Evolutionary conservation across 2,113 vertebrate genomes (phyloP).

Genomic region (Heterocephalus glaber): DNA sequence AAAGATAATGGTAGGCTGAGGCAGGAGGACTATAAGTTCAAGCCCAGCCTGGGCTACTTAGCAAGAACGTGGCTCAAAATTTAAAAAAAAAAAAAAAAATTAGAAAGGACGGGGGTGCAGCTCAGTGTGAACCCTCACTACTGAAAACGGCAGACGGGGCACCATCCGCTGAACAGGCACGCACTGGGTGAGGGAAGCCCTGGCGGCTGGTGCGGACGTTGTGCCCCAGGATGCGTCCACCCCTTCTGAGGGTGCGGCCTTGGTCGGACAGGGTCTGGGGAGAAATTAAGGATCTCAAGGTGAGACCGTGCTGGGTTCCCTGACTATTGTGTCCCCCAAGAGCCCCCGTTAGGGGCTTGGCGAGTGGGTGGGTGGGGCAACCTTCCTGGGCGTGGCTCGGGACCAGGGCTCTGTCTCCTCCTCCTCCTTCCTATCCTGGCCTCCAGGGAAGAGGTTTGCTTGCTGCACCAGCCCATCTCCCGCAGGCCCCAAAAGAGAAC

Average conservation of each 20-base stretch:
- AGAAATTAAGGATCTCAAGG: neutral
- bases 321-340: neutral
- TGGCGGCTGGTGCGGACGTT: fast-evolving
- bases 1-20: neutral
- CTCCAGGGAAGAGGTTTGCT: neutral
- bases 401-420: neutral
- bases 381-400: neutral
- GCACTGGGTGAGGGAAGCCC: fast-evolving
- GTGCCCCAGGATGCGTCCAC: neutral
- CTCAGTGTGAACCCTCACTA: neutral
- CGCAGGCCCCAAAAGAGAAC: neutral
- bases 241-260: neutral
- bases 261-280: neutral
- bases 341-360: neutral
- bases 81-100: neutral
- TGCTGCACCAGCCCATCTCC: neutral
- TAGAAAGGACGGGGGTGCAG: neutral
- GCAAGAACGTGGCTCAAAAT: neutral
- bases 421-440: neutral
- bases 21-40: neutral
- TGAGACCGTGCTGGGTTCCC: neutral
- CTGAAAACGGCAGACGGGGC: neutral
- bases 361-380: too few relatives aligned
- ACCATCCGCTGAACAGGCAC: neutral
- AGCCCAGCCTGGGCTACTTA: neutral